Evolutionary conservation across 1,140 invertebrate genomes (phyloP).

Genomic region (Pomacea maculata): DNA sequence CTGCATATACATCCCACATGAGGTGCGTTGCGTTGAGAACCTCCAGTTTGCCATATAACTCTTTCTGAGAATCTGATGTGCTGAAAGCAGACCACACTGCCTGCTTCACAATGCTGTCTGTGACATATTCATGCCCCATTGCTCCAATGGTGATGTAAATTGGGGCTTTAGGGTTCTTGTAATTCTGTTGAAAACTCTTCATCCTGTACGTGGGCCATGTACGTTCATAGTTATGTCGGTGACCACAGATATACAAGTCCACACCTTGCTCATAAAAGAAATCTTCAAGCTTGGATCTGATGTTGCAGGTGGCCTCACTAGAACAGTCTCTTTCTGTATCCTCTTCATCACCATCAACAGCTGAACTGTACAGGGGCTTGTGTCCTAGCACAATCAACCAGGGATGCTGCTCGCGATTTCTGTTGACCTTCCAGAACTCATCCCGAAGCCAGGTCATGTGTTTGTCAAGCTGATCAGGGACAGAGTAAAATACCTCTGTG

Average conservation of each 20-base stretch:
- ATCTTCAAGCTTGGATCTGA: conserved; percentile 74
- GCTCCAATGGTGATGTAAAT: conserved; percentile 53
- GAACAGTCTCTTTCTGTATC: conserved; percentile 67
- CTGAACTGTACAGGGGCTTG: conserved; percentile 60
- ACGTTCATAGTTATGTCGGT: conserved; percentile 95
- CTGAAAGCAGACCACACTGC: conserved; percentile 50
- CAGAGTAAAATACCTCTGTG: conserved; percentile 47
- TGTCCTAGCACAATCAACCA: conserved; percentile 64
- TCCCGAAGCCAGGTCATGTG: conserved; percentile 53
- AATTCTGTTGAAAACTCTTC: conserved; percentile 67
- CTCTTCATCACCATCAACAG: conserved; percentile 39
- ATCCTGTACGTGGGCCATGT: conserved; percentile 92
- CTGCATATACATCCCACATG: conserved; percentile 88
- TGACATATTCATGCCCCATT: conserved; percentile 60
- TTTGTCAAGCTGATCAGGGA: conserved; percentile 26
- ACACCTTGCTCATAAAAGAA: conserved; percentile 89
- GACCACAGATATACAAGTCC: conserved; percentile 94
- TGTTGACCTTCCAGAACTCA: conserved; percentile 48
- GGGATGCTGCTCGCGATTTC: conserved; percentile 49
- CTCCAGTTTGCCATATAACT: conserved; percentile 79
- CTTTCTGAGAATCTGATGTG: conserved; percentile 36
- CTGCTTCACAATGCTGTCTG: conserved; percentile 35
- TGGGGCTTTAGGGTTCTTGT: conserved; percentile 51
- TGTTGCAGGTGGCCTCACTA: conserved; percentile 11
- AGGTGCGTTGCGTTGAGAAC: conserved; percentile 87